Conservation (phyloP, 2,888 invertebrate genomes). For the Branchinecta sandiegonensis region DNA sequence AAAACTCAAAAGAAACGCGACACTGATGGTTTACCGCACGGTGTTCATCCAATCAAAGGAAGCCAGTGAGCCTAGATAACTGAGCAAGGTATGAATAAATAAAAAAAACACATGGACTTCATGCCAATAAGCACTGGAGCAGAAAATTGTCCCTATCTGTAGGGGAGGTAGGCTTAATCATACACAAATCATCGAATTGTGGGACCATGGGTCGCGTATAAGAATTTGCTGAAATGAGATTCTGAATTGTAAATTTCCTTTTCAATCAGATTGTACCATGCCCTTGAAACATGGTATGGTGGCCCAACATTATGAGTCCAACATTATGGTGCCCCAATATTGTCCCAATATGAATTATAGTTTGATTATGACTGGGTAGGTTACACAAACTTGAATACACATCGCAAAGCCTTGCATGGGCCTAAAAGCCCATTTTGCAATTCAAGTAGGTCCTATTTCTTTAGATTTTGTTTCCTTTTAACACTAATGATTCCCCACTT, state of each 20-base stretch:
- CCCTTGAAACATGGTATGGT: conserved; percentile 11
- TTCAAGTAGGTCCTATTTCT: neutral
- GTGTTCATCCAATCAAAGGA: neutral
- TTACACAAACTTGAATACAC: neutral
- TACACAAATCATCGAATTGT: no score
- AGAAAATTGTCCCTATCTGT: no score
- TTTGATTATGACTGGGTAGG: conserved; percentile 3
- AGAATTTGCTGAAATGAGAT: no score
- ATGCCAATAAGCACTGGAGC: neutral
- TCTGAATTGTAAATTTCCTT: no score
- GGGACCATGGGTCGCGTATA: no score
- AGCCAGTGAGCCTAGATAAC: neutral
- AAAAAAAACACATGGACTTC: neutral
- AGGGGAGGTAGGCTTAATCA: no score
- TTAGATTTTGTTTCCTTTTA: neutral
- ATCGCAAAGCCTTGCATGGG: neutral
- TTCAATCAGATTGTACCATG: conserved; percentile 2
- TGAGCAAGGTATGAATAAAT: neutral
- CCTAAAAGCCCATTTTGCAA: neutral
- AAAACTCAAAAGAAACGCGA: conserved; percentile 5
- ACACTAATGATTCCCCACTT: neutral
- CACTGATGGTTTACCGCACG: neutral
- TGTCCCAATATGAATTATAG: neutral
- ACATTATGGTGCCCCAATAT: conserved; percentile 2
- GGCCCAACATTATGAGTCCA: neutral